Conservation (phyloP, 2,113 vertebrate species). For the Azemiops feae region DNA sequence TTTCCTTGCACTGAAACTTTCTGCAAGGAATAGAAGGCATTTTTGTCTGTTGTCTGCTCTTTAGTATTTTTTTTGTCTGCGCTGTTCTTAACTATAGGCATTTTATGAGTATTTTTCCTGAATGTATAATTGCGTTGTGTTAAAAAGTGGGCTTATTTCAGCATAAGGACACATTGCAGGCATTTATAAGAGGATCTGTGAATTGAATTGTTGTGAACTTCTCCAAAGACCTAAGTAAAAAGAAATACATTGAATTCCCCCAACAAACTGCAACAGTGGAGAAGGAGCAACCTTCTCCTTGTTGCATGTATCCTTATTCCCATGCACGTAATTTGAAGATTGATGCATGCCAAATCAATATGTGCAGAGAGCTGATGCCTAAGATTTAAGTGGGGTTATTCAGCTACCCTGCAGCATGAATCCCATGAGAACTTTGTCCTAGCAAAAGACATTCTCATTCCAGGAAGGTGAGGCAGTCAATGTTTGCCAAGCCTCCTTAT, state of each 20-base stretch:
- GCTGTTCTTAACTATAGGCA: background rate
- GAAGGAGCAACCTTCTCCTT: background rate
- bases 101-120: background rate
- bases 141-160: background rate
- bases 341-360: background rate
- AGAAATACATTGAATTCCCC: background rate
- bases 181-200: background rate
- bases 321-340: background rate
- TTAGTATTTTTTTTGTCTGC: background rate
- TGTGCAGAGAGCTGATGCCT: background rate
- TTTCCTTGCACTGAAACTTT: background rate
- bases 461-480: background rate
- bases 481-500: background rate
- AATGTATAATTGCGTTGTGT: background rate
- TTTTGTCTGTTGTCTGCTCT: background rate
- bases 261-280: background rate
- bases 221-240: background rate
- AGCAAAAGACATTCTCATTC: background rate
- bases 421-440: background rate
- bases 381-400: background rate
- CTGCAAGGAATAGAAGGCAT: background rate
- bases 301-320: background rate
- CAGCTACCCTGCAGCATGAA: background rate
- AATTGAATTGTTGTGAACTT: background rate
- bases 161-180: background rate